Evolutionary conservation across 2,797 vertebrate genomes (phyloP).

Genomic region (Psittacula echo): DNA sequence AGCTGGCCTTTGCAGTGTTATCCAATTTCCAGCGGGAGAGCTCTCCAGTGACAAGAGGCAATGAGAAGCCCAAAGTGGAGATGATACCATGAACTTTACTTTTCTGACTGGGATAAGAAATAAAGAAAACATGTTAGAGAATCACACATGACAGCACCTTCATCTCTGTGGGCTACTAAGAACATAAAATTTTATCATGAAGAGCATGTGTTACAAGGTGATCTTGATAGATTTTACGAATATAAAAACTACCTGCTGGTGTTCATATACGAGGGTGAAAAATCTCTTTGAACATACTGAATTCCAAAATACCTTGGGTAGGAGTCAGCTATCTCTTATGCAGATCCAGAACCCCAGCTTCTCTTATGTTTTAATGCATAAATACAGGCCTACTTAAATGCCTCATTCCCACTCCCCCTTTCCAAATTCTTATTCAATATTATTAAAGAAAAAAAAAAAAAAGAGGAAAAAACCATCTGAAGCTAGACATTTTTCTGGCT

Average conservation of each 20-base stretch:
- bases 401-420: neutral
- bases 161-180: neutral
- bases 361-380: neutral
- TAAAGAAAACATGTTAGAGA: neutral
- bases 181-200: neutral
- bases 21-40: neutral
- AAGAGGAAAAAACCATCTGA: neutral
- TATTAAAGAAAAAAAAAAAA: no score
- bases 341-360: neutral
- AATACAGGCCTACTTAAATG: neutral
- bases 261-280: neutral
- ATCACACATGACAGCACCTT: neutral
- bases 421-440: neutral
- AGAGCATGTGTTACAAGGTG: accelerated
- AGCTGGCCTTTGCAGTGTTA: accelerated
- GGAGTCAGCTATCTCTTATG: neutral
- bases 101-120: neutral
- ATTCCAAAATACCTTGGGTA: neutral
- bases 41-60: neutral
- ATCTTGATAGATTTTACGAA: neutral
- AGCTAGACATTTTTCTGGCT: constrained; percentile 30
- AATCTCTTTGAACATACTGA: neutral
- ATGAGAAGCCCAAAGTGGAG: neutral
- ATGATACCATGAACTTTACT: neutral
- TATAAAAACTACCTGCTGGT: neutral